Evolutionary conservation across 2,888 invertebrate species (phyloP), one percentile per base, ranked within the genome.

Genomic region (Coenonympha arcania): DNA sequence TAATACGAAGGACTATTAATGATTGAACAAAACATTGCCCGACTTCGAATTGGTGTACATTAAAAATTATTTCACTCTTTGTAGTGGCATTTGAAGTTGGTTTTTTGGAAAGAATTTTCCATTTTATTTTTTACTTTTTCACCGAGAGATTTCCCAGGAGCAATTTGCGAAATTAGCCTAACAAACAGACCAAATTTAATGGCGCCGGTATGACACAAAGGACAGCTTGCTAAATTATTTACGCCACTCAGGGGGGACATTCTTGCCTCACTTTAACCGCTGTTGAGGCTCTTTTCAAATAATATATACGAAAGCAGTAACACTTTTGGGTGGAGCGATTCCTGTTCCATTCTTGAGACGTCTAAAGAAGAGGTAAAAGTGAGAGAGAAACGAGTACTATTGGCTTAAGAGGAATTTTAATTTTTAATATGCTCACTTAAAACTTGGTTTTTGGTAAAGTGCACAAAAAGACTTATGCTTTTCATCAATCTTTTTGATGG

Each of bases 111-210:
- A n/a, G n/a, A n/a, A n/a, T n/a, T n/a, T n/a, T n/a, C n/a, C n/a
- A n/a, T n/a, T n/a, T n/a, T n/a, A n/a, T n/a, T n/a, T n/a, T n/a
- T n/a, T n/a, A n/a, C n/a, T n/a, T n/a, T 74, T 73, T 64, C 61
- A 57, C 57, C 57, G 62, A 60, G 65, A 69, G 70, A 68, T 65
- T 69, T 69, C 73, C 73, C 73, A 51, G 42, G 68, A 65, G 72
- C 72, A 77, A 79, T 76, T 75, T 66, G 63, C 62, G 58, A 76
- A 81, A 81, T 81, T 77, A 79, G 68, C 66, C 65, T 56, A 70
- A 75, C 76, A 79, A 77, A 77, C 75, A 72, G 71, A 69, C 68
- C 63, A 68, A 76, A 73, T 77, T 75, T 79, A 75, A 79, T 73
- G 71, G 66, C 64, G 55, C 63, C 62, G 62, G 68, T 66, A 68